Evolutionary conservation across 1,140 invertebrate genomes (phyloP).

Genomic region (Belonocnema kinseyi): DNA sequence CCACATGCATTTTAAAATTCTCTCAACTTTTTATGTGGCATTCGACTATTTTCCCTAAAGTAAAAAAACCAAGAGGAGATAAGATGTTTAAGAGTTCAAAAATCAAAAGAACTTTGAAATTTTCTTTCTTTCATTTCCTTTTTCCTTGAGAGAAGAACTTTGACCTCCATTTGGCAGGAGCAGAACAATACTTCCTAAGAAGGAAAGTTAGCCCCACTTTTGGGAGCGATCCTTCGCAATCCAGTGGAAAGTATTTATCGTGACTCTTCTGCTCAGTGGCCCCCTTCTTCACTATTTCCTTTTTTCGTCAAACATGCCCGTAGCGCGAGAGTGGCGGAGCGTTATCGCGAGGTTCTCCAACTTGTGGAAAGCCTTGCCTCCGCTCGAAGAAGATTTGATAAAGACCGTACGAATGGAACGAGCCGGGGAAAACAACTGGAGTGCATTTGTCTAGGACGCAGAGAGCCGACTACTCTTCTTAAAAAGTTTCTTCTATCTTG

Average conservation of each 20-base stretch:
- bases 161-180: background rate
- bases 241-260: slow-evolving; percentile 64
- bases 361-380: slow-evolving; percentile 54
- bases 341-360: slow-evolving; percentile 61
- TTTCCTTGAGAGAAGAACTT: background rate
- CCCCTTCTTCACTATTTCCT: slow-evolving; percentile 49
- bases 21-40: background rate
- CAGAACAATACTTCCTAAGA: background rate
- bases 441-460: slow-evolving; percentile 71
- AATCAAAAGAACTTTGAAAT: background rate
- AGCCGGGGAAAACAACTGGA: slow-evolving; percentile 66
- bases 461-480: slow-evolving; percentile 65
- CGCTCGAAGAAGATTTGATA: slow-evolving; percentile 66
- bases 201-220: slow-evolving; percentile 26
- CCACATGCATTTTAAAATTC: no score
- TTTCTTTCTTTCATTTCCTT: background rate
- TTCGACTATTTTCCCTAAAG: background rate
- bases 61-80: background rate
- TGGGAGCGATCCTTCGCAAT: slow-evolving; percentile 45
- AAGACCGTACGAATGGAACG: slow-evolving; percentile 64
- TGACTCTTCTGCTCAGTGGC: slow-evolving; percentile 42
- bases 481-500: slow-evolving; percentile 65
- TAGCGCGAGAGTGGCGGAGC: slow-evolving; percentile 47
- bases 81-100: background rate
- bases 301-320: slow-evolving; percentile 58